Evolutionary conservation across 2,797 vertebrate species (phyloP), one percentile per base, ranked within the genome.

Genomic region (Malacoctenus gilli): DNA sequence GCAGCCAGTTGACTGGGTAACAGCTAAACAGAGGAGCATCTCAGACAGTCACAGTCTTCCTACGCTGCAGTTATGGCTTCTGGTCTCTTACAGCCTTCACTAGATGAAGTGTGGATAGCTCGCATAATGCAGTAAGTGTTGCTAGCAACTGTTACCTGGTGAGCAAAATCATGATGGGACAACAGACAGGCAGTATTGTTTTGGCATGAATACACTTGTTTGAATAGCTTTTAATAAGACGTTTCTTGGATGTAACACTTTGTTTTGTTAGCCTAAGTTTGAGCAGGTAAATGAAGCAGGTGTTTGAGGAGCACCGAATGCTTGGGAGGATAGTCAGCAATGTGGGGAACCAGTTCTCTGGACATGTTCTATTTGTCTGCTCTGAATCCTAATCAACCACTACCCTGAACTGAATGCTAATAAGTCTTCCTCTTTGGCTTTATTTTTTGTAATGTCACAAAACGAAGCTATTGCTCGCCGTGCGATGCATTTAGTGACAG

Each of bases 71-170:
- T 20, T 53, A 89, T 87, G 88, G 76, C 83, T 4, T 63, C 59
- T 50, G 59, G 74, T 12, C 59, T 68, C 77, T 78, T 88, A 61
- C 75, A 77, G 38, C 68, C 56, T 8, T 70, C 69, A 5, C 9
- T 79, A 23, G 70, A 64, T 53, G 80, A 88, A 47, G 76, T 86
- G 44, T 83, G 77, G 83, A 82, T 86, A 49, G 37, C 77, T 62
- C 69, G 8, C 4, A 75, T 83, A 51, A 38, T 85, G 40, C 49
- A 78, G 85, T 87, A 86, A 79, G 86, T 72, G 34, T 78, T 79
- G 16, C 4, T 60, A 53, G 48, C 32, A 61, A 53, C 40, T 13
- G 28, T 25, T 43, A n/a, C 34, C 47, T 34, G 31, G 49, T 59
- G 34, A 34, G 41, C 18, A 28, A 28, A 28, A 28, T 28, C 6